Base-by-base conservation (phyloP, 2,888 invertebrate genomes). In the Caenorhabditis becei region DNA sequence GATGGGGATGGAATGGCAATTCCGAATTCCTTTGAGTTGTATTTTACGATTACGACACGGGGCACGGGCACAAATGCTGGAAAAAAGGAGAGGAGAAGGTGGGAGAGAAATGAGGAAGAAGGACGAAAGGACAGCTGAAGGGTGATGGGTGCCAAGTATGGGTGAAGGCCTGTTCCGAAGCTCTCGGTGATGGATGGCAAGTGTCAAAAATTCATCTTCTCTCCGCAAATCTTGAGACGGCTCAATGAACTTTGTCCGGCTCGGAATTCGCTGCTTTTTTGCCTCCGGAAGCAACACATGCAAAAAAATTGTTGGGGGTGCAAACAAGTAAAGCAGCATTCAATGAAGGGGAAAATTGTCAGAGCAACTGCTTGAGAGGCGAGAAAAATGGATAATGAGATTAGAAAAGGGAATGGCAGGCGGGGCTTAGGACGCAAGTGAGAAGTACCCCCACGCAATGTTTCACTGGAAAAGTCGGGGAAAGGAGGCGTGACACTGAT, bases 331-430 rank as follows among this genome's bases (percentile, higher is more conserved):
- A 71, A 24, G 44, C 44, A 54, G 62, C 47, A 74, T 66, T 65
- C 65, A 59, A 65, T 74, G 74, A 65, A 74, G 74, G 58, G 74
- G 74, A 74, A 74, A 74, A 74, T 74, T 44, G 63, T 14, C n/a
- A 24, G 72, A 54, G 47, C 63, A 26, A 44, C 54, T 44, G 56
- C 56, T 58, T 16, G 63, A 56, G 49, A 72, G 53, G 32, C 63
- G 63, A 66, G 59, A 66, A 75, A 75, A 66, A 59, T 66, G 66
- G 61, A 59, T 75, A 75, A 75, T 75, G 59, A 75, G 59, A 75
- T 75, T 75, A 75, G 75, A 59, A 65, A 35, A 14, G 37, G 18
- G 70, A 41, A 61, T 37, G 51, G 44, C 41, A 14, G 61, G 24
- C 11, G 41, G 32, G n/a, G 35, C 10, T 10, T 35, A 35, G 35